These are phyloP conservation scores for Metaphire vulgaris DNA, from an alignment of 1,140 invertebrate genomes.

Conservation along the genomic window DNA sequence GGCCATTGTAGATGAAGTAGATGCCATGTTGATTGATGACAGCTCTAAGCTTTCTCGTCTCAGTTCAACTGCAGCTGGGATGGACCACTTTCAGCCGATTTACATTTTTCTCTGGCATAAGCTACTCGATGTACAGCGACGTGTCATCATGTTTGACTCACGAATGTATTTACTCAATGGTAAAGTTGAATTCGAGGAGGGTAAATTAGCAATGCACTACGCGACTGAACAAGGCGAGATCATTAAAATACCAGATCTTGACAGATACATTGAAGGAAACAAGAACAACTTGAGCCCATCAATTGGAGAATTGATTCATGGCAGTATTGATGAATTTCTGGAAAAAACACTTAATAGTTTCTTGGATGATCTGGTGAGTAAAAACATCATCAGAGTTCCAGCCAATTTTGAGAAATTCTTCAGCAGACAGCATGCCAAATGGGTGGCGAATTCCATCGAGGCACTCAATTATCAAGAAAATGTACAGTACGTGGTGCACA, in stretches of 20 bases:
- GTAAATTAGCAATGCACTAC: too few species aligned
- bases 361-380: not conserved
- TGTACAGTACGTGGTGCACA: not conserved
- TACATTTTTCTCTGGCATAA: not conserved
- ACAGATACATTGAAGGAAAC: not conserved
- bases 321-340: not conserved
- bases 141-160: not conserved
- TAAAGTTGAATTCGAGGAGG: not conserved
- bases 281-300: not conserved
- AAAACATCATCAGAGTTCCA: not conserved
- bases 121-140: not conserved
- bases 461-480: not conserved
- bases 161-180: not conserved
- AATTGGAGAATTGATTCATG: not conserved
- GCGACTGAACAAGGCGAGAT: too few species aligned
- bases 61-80: not conserved
- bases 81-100: not conserved
- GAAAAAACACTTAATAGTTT: not conserved
- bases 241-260: not conserved
- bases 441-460: not conserved
- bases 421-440: not conserved
- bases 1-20: not conserved
- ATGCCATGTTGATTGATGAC: not conserved
- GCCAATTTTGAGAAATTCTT: not conserved
- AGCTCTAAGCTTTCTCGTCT: not conserved